Evolutionary conservation across 2,113 vertebrate genomes (phyloP).

Genomic region (Gymnarchus niloticus): DNA sequence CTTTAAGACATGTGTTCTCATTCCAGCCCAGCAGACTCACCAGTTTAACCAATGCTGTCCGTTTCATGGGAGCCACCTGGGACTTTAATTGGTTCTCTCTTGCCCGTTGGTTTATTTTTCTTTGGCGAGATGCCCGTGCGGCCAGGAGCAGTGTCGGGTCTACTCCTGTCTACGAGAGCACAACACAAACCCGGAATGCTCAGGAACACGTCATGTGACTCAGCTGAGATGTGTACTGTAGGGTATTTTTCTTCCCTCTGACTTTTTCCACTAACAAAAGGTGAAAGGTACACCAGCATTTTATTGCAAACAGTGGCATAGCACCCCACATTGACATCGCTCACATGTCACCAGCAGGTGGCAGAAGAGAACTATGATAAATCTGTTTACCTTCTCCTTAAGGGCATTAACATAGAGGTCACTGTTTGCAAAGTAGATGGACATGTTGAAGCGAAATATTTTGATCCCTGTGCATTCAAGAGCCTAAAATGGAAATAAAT

Average conservation of each 20-base stretch:
- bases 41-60: slow-evolving; percentile 56
- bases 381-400: slow-evolving; percentile 78
- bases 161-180: slow-evolving; percentile 72
- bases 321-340: background rate
- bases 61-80: slow-evolving; percentile 43
- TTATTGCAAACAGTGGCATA: background rate
- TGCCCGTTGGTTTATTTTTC: slow-evolving; percentile 50
- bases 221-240: background rate
- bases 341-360: background rate
- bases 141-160: slow-evolving; percentile 68
- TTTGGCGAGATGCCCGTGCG: slow-evolving; percentile 57
- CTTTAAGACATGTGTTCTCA: background rate
- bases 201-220: background rate
- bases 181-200: background rate
- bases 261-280: background rate
- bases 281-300: background rate
- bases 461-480: slow-evolving; percentile 83
- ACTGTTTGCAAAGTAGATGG: slow-evolving; percentile 94
- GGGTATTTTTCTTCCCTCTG: background rate
- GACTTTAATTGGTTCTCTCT: slow-evolving; percentile 47
- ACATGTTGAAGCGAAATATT: slow-evolving; percentile 89
- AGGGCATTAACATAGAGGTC: slow-evolving; percentile 79
- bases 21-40: slow-evolving; percentile 46
- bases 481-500: slow-evolving; percentile 47
- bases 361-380: background rate